Base-by-base conservation (phyloP, 2,113 vertebrate species). In the Eptatretus burgeri region DNA sequence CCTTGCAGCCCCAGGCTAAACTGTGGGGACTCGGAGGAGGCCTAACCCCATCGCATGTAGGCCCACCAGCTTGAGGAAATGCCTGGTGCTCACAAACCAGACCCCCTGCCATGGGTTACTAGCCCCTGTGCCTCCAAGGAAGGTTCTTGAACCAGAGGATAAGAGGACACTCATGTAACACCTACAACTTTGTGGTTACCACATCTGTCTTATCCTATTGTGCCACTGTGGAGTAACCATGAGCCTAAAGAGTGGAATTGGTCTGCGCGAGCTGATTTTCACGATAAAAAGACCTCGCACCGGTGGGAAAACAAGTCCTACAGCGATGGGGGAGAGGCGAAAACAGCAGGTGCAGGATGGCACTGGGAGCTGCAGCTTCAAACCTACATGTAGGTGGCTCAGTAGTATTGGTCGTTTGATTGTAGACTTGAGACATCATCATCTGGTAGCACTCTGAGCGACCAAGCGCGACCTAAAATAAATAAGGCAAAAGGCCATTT, bases 331-430 rank as follows among this genome's bases (percentile, higher is more conserved):
- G 10, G 52, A 53, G 10, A 53, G 52, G 52, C 52, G 52, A 53
- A 53, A 53, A 53, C 52, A 10, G 52, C 10, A 53, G 52, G 52
- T 53, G 52, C 52, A 53, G 10, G 52, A 53, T 53, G 52, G 52
- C 52, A 53, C 52, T 53, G 52, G 52, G 52, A 53, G 52, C 52
- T 10, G 52, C 52, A 53, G 52, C 52, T 53, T 53, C 10, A 10
- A 53, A 53, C 52, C 52, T 53, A 10, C 52, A 53, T 53, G 52
- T 53, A 53, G 52, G 52, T 10, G 52, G 52, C 52, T 53, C 52
- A 53, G 52, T 10, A 10, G 52, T 53, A 53, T 53, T 53, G 52
- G 52, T 53, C 52, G 10, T 53, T 53, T 53, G 52, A 53, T 10
- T 53, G 52, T 53, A 10, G 52, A 53, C 52, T 53, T 10, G 52